Evolutionary conservation across 2,888 invertebrate species (phyloP).

Genomic region (Synanthedon tipuliformis): DNA sequence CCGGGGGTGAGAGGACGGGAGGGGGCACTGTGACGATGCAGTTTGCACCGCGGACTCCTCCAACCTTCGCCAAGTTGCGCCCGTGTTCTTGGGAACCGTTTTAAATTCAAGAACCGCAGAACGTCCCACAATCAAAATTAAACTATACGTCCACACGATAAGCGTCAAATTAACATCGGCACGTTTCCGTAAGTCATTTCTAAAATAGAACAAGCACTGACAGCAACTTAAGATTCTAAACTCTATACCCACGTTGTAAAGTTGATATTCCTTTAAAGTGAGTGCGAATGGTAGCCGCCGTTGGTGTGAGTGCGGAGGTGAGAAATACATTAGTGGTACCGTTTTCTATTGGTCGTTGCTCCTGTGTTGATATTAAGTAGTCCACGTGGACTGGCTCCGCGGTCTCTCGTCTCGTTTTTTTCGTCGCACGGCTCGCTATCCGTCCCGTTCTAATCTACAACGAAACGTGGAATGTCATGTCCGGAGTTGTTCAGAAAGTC

Average conservation of each 20-base stretch:
- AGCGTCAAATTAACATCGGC: constrained; percentile 34
- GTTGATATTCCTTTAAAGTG: constrained; percentile 48
- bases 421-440: constrained; percentile 54
- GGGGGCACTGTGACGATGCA: constrained; percentile 58
- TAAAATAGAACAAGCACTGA: constrained; percentile 36
- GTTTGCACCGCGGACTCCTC: constrained; percentile 68
- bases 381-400: constrained; percentile 66
- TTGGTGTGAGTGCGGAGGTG: constrained; percentile 70
- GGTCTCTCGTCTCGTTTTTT: constrained; percentile 68
- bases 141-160: constrained; percentile 32
- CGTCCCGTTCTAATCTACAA: constrained; percentile 69
- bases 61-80: constrained; percentile 68
- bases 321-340: constrained; percentile 72
- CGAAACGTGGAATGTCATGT: constrained; percentile 71
- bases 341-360: constrained; percentile 70
- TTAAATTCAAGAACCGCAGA: constrained; percentile 68
- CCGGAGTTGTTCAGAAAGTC: constrained; percentile 71
- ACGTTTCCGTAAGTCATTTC: constrained; percentile 46
- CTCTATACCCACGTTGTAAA: constrained; percentile 32
- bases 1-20: constrained; percentile 26
- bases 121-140: constrained; percentile 36
- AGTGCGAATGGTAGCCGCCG: constrained; percentile 47
- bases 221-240: constrained; percentile 36
- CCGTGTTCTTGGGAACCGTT: constrained; percentile 69
- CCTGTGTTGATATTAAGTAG: constrained; percentile 69